A percentile compares a stretch with the other conserved stretches of the same genome.
Evolutionary conservation across 1,140 invertebrate species (phyloP).

Genomic region (Achroia grisella): DNA sequence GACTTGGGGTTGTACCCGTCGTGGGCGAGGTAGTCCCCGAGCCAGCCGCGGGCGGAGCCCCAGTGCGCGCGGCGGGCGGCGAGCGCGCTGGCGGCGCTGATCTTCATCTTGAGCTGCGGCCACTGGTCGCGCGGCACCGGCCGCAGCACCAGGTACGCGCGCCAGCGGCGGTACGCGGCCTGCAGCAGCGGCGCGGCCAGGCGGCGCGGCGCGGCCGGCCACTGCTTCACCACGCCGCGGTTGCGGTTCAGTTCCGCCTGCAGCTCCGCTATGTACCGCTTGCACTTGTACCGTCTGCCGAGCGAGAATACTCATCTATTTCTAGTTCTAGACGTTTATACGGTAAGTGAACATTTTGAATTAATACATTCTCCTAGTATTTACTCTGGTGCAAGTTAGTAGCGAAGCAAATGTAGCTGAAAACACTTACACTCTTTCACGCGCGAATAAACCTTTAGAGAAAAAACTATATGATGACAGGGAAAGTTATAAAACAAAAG

Average conservation of each 20-base stretch:
- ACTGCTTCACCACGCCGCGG: constrained; percentile 58
- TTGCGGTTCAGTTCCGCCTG: constrained; percentile 33
- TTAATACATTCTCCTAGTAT: too few species aligned
- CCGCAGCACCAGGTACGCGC: constrained; percentile 89
- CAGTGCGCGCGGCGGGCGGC: constrained; percentile 84
- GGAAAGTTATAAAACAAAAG: too few species aligned
- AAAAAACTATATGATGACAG: too few species aligned
- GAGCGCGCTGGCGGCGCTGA: constrained; percentile 86
- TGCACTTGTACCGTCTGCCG: constrained; percentile 84
- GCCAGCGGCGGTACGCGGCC: constrained; percentile 85
- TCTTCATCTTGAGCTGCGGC: constrained; percentile 88
- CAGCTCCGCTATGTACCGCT: constrained; percentile 84
- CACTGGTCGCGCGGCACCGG: constrained; percentile 89
- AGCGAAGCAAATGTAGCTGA: too few species aligned
- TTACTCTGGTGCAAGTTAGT: too few species aligned
- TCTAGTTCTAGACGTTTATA: too few species aligned
- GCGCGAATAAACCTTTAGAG: too few species aligned
- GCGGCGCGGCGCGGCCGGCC: constrained; percentile 84
- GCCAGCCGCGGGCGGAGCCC: constrained; percentile 90
- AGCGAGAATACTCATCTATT: too few species aligned
- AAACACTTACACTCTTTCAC: too few species aligned
- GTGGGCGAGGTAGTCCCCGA: constrained; percentile 91
- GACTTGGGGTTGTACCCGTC: constrained; percentile 84
- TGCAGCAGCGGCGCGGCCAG: constrained; percentile 77
- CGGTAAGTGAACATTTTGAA: too few species aligned